Percentiles rank a stretch among this genome's conserved stretches.
Conservation (phyloP, 2,113 vertebrate species). For the Dermatemys mawii region DNA sequence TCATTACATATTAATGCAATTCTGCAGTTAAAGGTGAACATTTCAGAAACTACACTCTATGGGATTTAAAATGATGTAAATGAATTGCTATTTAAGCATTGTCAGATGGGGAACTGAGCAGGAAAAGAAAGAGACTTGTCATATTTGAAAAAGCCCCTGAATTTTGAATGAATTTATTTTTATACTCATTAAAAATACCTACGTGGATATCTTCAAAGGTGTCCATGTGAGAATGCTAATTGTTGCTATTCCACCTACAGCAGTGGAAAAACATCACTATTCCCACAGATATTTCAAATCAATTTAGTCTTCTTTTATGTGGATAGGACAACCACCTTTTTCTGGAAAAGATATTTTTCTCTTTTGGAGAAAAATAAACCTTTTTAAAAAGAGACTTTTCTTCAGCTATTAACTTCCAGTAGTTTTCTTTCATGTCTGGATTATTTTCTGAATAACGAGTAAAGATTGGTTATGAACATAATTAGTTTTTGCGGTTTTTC, state of each 20-base stretch:
- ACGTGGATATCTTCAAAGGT: background rate
- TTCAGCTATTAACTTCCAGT: background rate
- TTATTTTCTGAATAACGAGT: background rate
- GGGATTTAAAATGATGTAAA: background rate
- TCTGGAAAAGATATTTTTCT: background rate
- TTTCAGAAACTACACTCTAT: background rate
- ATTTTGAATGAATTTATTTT: background rate
- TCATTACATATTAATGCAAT: background rate
- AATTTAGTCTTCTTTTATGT: background rate
- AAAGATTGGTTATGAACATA: background rate
- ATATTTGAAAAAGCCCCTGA: background rate
- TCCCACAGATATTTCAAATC: background rate
- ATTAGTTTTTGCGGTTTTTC: background rate
- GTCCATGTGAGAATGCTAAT: background rate
- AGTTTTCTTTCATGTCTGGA: background rate
- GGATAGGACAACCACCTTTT: background rate
- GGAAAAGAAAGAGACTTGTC: background rate
- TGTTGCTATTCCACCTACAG: background rate
- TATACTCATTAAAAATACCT: background rate
- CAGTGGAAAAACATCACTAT: background rate
- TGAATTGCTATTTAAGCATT: background rate
- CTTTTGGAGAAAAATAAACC: background rate
- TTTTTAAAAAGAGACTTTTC: background rate
- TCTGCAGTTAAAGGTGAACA: background rate
- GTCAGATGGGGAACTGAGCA: background rate